A percentile compares a stretch with the other conserved stretches of the same genome.
phyloP scores from a whole-genome alignment of 2,888 invertebrate genomes.

The Drosophila cognata region DNA sequence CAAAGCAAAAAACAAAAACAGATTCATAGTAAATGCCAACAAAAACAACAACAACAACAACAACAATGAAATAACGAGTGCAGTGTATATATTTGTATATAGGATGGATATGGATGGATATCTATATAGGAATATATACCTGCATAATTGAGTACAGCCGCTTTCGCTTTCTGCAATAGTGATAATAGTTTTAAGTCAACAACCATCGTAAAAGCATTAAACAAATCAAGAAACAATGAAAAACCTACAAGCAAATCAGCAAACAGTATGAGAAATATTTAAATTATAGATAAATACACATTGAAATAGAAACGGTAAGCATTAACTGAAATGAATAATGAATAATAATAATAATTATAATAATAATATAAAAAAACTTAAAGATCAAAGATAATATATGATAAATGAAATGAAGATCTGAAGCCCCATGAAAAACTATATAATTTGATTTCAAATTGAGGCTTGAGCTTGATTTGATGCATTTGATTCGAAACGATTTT shows the following conservation, averaged over 20 bases:
- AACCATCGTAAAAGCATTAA: slow-evolving; percentile 61
- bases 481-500: slow-evolving; percentile 43
- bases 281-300: slow-evolving; percentile 65
- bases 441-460: slow-evolving; percentile 50
- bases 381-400: background rate
- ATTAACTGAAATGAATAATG: slow-evolving; percentile 44
- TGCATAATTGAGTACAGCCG: slow-evolving; percentile 76
- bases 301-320: slow-evolving; percentile 69
- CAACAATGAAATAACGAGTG: slow-evolving; percentile 48
- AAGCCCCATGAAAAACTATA: slow-evolving; percentile 53
- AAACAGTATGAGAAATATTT: slow-evolving; percentile 56
- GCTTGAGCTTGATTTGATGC: slow-evolving; percentile 34
- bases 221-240: slow-evolving; percentile 53
- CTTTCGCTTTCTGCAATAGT: slow-evolving; percentile 85
- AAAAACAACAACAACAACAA: slow-evolving; percentile 61
- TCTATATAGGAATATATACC: slow-evolving; percentile 34
- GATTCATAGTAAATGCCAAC: slow-evolving; percentile 74
- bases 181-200: slow-evolving; percentile 85
- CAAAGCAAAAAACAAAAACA: slow-evolving; percentile 35
- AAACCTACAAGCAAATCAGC: slow-evolving; percentile 50
- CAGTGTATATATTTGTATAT: slow-evolving; percentile 13
- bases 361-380: slow-evolving; percentile 18
- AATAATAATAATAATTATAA: slow-evolving; percentile 27
- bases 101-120: background rate
- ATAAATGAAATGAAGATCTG: slow-evolving; percentile 2